Evolutionary conservation across 2,888 invertebrate species (phyloP).

Genomic region (Lithophane leautieri): DNA sequence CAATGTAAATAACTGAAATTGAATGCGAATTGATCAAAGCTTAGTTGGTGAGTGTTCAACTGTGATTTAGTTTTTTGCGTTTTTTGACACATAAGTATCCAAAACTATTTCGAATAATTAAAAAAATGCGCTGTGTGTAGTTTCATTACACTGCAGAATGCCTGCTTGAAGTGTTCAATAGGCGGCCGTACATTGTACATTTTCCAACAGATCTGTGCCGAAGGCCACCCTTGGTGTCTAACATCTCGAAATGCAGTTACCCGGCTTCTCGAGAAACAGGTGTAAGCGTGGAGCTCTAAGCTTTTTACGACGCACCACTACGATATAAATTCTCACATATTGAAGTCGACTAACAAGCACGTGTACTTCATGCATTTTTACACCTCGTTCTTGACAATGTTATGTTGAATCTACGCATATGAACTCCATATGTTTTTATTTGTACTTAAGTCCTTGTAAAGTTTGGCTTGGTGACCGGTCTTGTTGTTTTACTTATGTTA

Average conservation of each 20-base stretch:
- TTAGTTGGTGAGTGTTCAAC: not conserved
- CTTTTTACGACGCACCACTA: slow-evolving; percentile 51
- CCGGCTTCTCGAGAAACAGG: slow-evolving; percentile 59
- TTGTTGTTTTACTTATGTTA: slow-evolving; percentile 15
- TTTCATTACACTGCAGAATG: slow-evolving; percentile 11
- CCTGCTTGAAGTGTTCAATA: not conserved
- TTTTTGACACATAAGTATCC: not conserved
- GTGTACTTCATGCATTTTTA: slow-evolving; percentile 39
- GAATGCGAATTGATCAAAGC: slow-evolving; percentile 23
- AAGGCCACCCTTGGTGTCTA: slow-evolving; percentile 8
- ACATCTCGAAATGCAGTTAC: slow-evolving; percentile 21
- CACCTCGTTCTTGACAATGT: slow-evolving; percentile 11
- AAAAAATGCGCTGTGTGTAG: not conserved
- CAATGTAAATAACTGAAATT: not conserved
- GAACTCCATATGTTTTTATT: slow-evolving; percentile 9
- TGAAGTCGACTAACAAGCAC: slow-evolving; percentile 29
- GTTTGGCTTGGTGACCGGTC: slow-evolving; percentile 9
- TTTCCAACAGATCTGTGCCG: not conserved
- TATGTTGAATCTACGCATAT: slow-evolving; percentile 2
- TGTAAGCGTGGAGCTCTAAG: slow-evolving; percentile 41
- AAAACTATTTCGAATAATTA: not conserved
- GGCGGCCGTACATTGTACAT: not conserved
- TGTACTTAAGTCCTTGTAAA: not conserved
- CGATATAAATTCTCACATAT: slow-evolving; percentile 44
- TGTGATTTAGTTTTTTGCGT: not conserved